These are phyloP conservation scores for Diuraphis noxia DNA, from an alignment of 1,140 invertebrate species.

Conservation along the genomic window DNA sequence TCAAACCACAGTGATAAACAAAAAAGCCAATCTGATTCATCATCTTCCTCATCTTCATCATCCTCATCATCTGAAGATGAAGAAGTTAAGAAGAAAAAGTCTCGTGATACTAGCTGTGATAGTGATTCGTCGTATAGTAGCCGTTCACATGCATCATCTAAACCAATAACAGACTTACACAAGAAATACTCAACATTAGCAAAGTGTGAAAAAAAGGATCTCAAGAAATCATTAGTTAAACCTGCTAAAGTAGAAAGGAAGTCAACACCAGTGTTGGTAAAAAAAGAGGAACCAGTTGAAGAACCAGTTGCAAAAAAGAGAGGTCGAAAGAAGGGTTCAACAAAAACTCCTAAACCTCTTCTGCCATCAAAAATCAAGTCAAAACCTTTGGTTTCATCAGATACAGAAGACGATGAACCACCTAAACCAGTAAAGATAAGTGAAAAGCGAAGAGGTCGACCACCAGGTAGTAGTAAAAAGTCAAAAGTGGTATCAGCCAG, in stretches of 20 bases:
- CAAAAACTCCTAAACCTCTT: conserved; percentile 51
- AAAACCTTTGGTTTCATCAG: conserved; percentile 54
- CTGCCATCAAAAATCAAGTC: conserved; percentile 35
- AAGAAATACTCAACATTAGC: conserved; percentile 38
- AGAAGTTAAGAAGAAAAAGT: conserved; percentile 35
- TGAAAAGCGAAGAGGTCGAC: conserved; percentile 54
- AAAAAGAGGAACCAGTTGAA: conserved; percentile 14
- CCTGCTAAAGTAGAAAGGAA: background rate
- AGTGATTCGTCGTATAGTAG: conserved; percentile 41
- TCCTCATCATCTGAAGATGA: conserved; percentile 40
- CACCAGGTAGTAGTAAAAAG: conserved; percentile 44
- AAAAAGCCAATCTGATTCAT: conserved; percentile 16
- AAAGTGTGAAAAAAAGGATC: conserved; percentile 36
- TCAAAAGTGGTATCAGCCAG: conserved; percentile 51
- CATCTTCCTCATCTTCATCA: conserved; percentile 32
- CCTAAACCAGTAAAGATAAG: conserved; percentile 42
- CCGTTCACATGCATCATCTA: conserved; percentile 23
- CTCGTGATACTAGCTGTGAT: conserved; percentile 29
- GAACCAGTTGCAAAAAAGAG: conserved; percentile 53
- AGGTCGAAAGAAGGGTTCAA: conserved; percentile 52
- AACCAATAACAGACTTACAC: conserved; percentile 34
- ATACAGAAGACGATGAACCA: conserved; percentile 56
- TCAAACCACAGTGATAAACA: conserved; percentile 28
- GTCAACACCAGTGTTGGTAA: background rate
- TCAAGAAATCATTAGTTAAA: conserved; percentile 26